Base-by-base conservation (phyloP, 2,113 vertebrate species). In the Elaphurus davidianus region DNA sequence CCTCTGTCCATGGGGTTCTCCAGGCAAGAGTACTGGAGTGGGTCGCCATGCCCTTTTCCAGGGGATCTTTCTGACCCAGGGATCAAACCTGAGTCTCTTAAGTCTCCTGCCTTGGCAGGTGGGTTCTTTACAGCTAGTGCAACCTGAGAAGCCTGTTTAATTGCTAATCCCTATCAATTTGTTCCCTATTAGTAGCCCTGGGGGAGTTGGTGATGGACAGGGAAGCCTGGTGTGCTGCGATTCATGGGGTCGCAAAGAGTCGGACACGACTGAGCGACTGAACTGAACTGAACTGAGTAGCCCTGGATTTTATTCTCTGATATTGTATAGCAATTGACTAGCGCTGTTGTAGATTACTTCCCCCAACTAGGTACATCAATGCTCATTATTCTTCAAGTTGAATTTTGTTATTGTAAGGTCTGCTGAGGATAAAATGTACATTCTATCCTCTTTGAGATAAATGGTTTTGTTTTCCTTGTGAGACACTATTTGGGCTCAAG, bases 301-400 rank as follows among this genome's bases (percentile, higher is more conserved):
- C 0, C 12, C n/a, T 1, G 79, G 62, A 14, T n/a, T 88, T 95
- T 62, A 36, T 91, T 96, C 17, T 50, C 60, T 91, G 21, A 45
- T 59, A 67, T 6, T 76, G 47, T 43, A 3, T 3, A 27, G 15
- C 19, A 87, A 19, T 27, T 90, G 85, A 85, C 40, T 94, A 85
- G 19, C 50, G 96, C 59, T 94, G 54, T 60, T 94, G 94, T 88
- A 92, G 64, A 96, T 94, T 88, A 82, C 33, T 85, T 89, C 27
- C 60, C 33, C 12, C 12, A 25, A 71, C 67, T 40, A 71, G 78
- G 91, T 87, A 62, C 10, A 85, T 87, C 62, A 64, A 71, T 0
- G 25, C n/a, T 95, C 62, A 67, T 47, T 45, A 43, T 90, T 85
- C 33, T 17, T 33, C 27, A 85, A 43, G n/a, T 90, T 93, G 78